Evolutionary conservation across 2,888 invertebrate species (phyloP), one percentile per base, ranked within the genome.

Genomic region (Lochmaea capreae): DNA sequence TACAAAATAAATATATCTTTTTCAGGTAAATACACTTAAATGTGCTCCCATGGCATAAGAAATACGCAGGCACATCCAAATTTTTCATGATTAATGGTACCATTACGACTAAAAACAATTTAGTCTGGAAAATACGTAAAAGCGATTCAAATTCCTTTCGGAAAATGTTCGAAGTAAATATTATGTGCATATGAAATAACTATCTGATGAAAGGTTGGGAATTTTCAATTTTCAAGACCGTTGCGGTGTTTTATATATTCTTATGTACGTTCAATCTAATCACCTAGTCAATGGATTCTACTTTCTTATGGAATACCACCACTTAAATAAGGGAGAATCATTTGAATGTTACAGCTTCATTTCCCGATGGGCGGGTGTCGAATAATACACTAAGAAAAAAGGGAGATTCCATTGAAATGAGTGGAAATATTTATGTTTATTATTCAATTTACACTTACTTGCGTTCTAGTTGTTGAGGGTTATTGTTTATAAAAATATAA

Each of bases 151-250:
- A 79, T 79, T 80, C 77, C 77, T 80, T 77, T 77, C 9, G n/a
- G 79, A 73, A 71, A 71, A 78, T 75, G 76, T 75, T 75, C 79
- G 80, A 79, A 76, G 80, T 77, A 76, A 79, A 80, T 79, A 79
- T 79, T 79, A 80, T 78, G 80, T 81, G 80, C 80, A 80, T 81
- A 80, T 77, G 80, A 79, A 81, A 79, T 80, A 80, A 80, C 79
- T 77, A 78, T 77, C 77, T 78, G 77, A 79, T 79, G 78, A 80
- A 77, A 72, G 71, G 76, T 74, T 77, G 77, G 73, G 73, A 80
- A 79, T 79, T 80, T 80, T 76, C 79, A 80, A 80, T 81, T 80
- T 79, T 76, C 77, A 78, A 73, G 72, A 78, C 75, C 76, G 73
- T 69, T 33, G 71, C 66, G 73, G 69, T 77, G 72, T 74, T 76